A percentile compares a stretch with the other conserved stretches of the same genome.
These are phyloP conservation scores for Leptinotarsa rubiginosa DNA, from an alignment of 2,888 invertebrate genomes.

Conservation along the genomic window DNA sequence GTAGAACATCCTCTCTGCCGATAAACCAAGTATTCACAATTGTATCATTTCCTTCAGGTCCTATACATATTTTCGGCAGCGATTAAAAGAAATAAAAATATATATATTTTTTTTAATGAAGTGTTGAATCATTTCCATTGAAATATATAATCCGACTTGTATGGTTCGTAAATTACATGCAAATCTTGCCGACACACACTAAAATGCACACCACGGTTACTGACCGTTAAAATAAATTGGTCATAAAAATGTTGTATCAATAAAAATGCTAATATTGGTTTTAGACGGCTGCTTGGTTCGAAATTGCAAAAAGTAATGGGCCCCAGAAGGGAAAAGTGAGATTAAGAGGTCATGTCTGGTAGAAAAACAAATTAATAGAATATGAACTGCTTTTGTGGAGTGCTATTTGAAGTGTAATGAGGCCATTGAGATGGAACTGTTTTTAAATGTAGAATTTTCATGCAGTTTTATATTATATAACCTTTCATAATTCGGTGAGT, in stretches of 20 bases:
- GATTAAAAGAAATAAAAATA: not conserved
- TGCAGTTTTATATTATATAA: too few relatives aligned
- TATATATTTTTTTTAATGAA: not conserved
- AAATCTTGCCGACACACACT: slow-evolving; percentile 9
- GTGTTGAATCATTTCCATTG: slow-evolving; percentile 6
- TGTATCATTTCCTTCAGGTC: too few relatives aligned
- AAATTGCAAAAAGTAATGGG: slow-evolving; percentile 7
- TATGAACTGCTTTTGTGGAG: not conserved
- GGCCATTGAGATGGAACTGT: too few relatives aligned
- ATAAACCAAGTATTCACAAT: too few relatives aligned
- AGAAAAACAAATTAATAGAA: not conserved
- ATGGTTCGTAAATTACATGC: slow-evolving; percentile 10
- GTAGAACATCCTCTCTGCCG: too few relatives aligned
- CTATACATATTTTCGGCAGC: not conserved
- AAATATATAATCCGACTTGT: slow-evolving; percentile 13
- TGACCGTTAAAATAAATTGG: slow-evolving; percentile 37
- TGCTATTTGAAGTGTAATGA: not conserved
- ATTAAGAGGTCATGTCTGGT: not conserved
- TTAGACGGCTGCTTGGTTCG: slow-evolving; percentile 12
- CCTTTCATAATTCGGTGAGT: too few relatives aligned
- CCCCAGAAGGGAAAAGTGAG: not conserved
- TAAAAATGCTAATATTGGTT: slow-evolving; percentile 38
- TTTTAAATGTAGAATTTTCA: too few relatives aligned
- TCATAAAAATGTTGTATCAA: slow-evolving; percentile 37
- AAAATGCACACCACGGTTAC: slow-evolving; percentile 22